Conservation (phyloP, 2,113 vertebrate species). For the Oncorhynchus nerka region DNA sequence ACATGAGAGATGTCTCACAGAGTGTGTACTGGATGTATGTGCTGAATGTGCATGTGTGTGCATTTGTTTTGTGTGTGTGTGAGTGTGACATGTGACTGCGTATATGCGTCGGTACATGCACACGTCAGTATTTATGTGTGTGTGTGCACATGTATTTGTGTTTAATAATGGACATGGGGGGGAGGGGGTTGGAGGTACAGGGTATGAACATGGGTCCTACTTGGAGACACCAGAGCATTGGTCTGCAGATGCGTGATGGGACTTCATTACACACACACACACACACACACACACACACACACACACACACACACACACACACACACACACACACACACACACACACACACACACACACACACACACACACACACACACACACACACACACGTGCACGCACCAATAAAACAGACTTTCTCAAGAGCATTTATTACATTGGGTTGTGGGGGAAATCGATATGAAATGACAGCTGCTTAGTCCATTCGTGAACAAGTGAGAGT, state of each 20-base stretch:
- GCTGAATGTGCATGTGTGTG: background rate
- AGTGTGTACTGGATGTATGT: background rate
- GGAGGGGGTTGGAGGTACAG: too few relatives aligned
- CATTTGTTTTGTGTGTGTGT: constrained; percentile 19
- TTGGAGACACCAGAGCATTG: constrained; percentile 31
- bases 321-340: constrained; percentile 58
- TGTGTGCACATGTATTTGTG: background rate
- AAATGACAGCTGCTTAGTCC: constrained; percentile 68
- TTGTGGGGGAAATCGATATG: constrained; percentile 61
- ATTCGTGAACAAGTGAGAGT: constrained; percentile 45
- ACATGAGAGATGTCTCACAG: constrained; percentile 1
- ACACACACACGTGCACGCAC: constrained; percentile 53
- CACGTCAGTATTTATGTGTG: background rate
- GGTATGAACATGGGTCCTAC: background rate
- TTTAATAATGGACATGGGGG: background rate
- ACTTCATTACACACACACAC: constrained; percentile 41
- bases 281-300: constrained; percentile 55
- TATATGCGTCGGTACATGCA: background rate
- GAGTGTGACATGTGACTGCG: background rate
- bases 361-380: constrained; percentile 31
- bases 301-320: constrained; percentile 50
- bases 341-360: constrained; percentile 46
- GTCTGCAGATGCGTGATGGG: constrained; percentile 60
- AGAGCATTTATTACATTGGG: constrained; percentile 67
- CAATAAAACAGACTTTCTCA: constrained; percentile 51